Base-by-base conservation (phyloP, 2,113 vertebrate species). In the Myxocyprinus asiaticus region DNA sequence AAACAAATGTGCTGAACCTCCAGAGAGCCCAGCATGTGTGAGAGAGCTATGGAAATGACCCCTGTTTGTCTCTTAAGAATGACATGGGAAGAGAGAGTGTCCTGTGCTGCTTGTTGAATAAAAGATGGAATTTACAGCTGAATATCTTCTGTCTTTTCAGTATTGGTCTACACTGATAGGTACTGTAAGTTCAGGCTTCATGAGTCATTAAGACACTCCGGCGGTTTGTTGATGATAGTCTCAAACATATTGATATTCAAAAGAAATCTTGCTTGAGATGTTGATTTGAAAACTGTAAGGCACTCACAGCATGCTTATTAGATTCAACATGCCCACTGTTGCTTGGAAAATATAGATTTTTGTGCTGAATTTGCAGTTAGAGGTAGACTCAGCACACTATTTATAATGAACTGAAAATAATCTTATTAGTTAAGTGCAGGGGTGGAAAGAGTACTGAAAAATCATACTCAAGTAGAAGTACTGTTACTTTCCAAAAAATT, bases 1-100 rank as follows among this genome's bases (percentile, higher is more conserved):
- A 64, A 79, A 79, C 58, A 53, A 79, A 76, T 76, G 17, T 55
- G 58, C 11, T 58, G 33, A 80, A 76, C 10, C 71, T 76, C 58
- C 11, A 10, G 64, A 65, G 61, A 82, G 48, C 56, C 7, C 69
- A 33, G 61, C 44, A 50, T 67, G 55, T 50, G 56, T 14, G 11
- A 48, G 47, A 61, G 55, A 59, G 56, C 8, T 6, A 9, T 7
- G n/a, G 9, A 76, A 71, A 70, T 80, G 68, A 80, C 78, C 67
- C 73, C 51, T 2, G 33, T 55, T 55, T 80, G 61, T 80, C 53
- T 61, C 59, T 62, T 3, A 17, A 15, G 7, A 50, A 53, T 22
- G 69, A 70, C 75, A 78, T 48, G 12, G 0, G 61, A 63, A 55
- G 12, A 59, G 4, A 9, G 47, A 69, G 11, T 44, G 50, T 17